A percentile compares a stretch with the other conserved stretches of the same genome.
Conservation (phyloP, 2,888 invertebrate species). For the Gisinianus flammeolus region DNA sequence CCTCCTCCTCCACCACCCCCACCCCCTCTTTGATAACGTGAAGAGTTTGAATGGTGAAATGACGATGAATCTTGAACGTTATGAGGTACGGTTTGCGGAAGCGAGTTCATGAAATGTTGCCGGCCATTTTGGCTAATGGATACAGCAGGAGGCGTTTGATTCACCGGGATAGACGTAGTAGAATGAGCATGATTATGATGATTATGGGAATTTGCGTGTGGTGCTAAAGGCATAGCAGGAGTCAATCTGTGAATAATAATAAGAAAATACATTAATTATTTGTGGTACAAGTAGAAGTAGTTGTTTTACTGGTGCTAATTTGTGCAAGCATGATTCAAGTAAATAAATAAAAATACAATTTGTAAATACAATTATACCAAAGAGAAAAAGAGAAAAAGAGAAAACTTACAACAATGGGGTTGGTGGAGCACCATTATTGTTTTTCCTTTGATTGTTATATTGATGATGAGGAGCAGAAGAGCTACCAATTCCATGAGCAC, state of each 20-base stretch:
- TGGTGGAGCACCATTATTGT: conserved; percentile 50
- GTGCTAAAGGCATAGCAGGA: conserved; percentile 47
- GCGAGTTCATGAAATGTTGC: conserved; percentile 47
- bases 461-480: conserved; percentile 44
- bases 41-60: conserved; percentile 31
- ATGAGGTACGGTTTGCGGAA: conserved; percentile 51
- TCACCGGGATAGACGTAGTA: conserved; percentile 47
- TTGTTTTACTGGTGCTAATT: too few relatives aligned
- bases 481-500: conserved; percentile 41
- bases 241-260: too few relatives aligned
- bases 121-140: conserved; percentile 50
- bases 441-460: conserved; percentile 51
- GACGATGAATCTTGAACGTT: conserved; percentile 39
- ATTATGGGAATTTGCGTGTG: conserved; percentile 47
- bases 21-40: conserved; percentile 27
- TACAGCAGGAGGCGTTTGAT: conserved; percentile 33
- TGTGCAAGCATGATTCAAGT: too few relatives aligned
- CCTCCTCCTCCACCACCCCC: background rate
- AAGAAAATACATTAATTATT: too few relatives aligned
- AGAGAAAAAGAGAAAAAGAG: too few relatives aligned
- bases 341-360: too few relatives aligned
- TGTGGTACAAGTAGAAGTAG: too few relatives aligned
- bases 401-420: conserved; percentile 49
- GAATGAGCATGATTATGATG: conserved; percentile 47
- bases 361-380: too few relatives aligned